Conservation (phyloP, 2,113 vertebrate genomes). For the Gorsachius goisagi region DNA sequence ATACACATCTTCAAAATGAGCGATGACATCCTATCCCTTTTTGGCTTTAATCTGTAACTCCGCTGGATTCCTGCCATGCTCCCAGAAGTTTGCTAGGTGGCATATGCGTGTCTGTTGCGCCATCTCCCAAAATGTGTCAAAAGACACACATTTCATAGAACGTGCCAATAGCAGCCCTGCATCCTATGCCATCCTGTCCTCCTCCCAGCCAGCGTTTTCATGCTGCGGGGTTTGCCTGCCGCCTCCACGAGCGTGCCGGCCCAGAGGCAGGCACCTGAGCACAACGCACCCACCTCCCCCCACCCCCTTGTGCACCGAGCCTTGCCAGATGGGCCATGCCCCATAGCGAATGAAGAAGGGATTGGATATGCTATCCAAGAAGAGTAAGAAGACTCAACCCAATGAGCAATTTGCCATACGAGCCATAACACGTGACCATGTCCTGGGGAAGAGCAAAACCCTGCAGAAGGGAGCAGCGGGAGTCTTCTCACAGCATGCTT, state of each 20-base stretch:
- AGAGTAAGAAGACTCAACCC: background rate
- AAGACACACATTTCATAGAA: background rate
- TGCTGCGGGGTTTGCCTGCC: background rate
- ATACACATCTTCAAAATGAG: background rate
- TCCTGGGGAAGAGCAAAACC: background rate
- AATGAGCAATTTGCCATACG: background rate
- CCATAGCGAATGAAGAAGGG: background rate
- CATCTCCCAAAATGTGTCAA: constrained; percentile 30
- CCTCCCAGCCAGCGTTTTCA: background rate
- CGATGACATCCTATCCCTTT: background rate
- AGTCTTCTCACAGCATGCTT: background rate
- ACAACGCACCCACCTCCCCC: background rate
- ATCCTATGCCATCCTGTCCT: background rate
- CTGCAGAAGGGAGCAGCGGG: background rate
- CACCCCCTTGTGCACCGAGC: background rate
- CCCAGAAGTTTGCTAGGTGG: background rate
- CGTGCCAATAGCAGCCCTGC: background rate
- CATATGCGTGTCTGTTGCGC: background rate
- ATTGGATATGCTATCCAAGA: background rate
- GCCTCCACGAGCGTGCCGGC: accelerated
- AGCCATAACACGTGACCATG: background rate
- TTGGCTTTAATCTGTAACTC: background rate
- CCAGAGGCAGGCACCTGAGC: background rate
- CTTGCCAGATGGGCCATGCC: background rate
- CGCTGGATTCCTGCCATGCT: background rate